Percentiles rank a stretch among this genome's conserved stretches.
Conservation (phyloP, 1,140 invertebrate species). For the Drosophila kepulauana region DNA sequence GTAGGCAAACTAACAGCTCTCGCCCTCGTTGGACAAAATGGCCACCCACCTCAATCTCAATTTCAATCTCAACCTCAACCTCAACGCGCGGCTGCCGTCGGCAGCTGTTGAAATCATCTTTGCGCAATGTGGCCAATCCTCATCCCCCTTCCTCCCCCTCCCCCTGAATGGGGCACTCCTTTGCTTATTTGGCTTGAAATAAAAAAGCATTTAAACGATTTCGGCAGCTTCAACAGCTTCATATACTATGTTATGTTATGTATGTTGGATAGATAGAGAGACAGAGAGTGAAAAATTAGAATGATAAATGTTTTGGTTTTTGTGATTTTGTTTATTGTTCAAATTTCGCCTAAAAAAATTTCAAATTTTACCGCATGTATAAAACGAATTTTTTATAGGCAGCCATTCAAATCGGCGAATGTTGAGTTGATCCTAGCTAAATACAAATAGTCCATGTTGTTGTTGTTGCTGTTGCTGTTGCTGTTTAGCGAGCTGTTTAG, state of each 20-base stretch:
- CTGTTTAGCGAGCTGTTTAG: conserved; percentile 76
- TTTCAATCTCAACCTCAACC: conserved; percentile 54
- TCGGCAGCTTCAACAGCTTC: conserved; percentile 41
- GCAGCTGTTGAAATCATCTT: conserved; percentile 79
- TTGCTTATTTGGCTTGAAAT: conserved; percentile 81
- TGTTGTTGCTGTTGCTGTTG: conserved; percentile 41
- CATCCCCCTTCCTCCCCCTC: neutral
- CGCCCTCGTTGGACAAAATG: conserved; percentile 62
- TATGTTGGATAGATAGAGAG: neutral
- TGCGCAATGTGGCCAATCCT: conserved; percentile 65
- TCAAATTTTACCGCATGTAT: conserved; percentile 77
- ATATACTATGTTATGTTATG: no score
- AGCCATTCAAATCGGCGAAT: conserved; percentile 64
- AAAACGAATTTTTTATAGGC: conserved; percentile 74
- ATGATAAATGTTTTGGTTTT: conserved; percentile 84
- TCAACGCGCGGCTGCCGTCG: conserved; percentile 33
- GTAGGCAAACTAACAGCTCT: conserved; percentile 30
- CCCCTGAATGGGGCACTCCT: conserved; percentile 54
- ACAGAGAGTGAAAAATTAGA: conserved; percentile 53
- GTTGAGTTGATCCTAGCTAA: conserved; percentile 49
- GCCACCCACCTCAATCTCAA: conserved; percentile 76
- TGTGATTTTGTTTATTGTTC: conserved; percentile 84
- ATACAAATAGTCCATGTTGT: conserved; percentile 8
- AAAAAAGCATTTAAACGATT: conserved; percentile 81
- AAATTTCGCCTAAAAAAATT: conserved; percentile 75